phyloP scores from a whole-genome alignment of 2,797 vertebrate genomes.

The Pseudocheirus occidentalis region DNA sequence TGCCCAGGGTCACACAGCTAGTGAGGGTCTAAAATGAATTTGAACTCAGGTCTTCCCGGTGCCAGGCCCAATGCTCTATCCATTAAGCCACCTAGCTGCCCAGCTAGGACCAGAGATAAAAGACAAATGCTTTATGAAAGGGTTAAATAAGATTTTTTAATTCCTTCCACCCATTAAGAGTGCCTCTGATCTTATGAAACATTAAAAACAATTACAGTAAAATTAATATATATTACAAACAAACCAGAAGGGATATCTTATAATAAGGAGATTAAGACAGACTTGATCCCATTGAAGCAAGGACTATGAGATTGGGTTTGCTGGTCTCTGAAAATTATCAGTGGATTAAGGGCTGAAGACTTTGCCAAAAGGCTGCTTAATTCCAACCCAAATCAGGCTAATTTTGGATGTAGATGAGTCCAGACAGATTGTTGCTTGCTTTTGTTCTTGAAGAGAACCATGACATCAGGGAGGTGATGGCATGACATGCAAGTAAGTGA shows the following conservation, averaged over 20 bases:
- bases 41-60: neutral
- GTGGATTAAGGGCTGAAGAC: neutral
- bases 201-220: neutral
- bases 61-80: neutral
- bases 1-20: neutral
- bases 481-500: too few relatives aligned
- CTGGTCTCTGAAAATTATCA: neutral
- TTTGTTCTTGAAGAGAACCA: too few relatives aligned
- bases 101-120: neutral
- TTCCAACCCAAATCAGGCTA: neutral
- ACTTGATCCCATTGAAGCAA: neutral
- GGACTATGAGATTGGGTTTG: neutral
- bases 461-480: too few relatives aligned
- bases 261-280: neutral
- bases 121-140: neutral
- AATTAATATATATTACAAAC: neutral
- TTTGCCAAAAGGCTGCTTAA: neutral
- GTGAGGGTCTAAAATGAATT: neutral
- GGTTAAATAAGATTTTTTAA: neutral
- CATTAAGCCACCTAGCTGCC: neutral
- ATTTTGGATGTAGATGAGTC: neutral
- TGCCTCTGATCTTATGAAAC: neutral
- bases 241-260: neutral
- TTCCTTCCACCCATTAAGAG: neutral
- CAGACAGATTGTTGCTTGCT: neutral